These are phyloP conservation scores for Acinonyx jubatus DNA, from an alignment of 2,113 vertebrate species.

Conservation along the genomic window DNA sequence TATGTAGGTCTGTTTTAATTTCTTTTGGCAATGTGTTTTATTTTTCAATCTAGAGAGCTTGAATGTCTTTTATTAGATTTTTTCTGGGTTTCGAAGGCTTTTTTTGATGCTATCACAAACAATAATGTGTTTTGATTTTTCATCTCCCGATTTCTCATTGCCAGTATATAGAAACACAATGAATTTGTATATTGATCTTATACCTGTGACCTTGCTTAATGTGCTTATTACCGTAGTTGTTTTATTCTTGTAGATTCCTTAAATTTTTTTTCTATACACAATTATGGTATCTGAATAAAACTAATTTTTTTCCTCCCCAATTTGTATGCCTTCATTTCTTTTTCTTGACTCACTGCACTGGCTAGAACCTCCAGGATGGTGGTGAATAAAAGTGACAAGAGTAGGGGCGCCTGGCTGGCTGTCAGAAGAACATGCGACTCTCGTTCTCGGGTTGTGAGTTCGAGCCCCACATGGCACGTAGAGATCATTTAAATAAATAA, in stretches of 20 bases:
- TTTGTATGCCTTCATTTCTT: not conserved
- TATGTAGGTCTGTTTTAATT: not conserved
- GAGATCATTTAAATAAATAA: no score
- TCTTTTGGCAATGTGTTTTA: not conserved
- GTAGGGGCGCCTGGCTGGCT: not conserved
- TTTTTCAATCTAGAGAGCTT: not conserved
- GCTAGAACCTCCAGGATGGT: not conserved
- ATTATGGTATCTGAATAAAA: slow-evolving; percentile 30
- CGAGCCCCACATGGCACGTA: not conserved
- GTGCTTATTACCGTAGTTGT: not conserved
- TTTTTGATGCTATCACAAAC: slow-evolving; percentile 4
- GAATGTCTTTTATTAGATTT: not conserved
- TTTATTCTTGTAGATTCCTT: not conserved
- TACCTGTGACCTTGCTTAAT: not conserved
- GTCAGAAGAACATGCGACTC: not conserved
- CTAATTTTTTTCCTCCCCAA: not conserved
- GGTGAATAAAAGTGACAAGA: not conserved
- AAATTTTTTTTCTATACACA: not conserved
- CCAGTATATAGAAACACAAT: not conserved
- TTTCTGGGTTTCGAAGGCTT: not conserved
- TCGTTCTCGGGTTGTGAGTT: not conserved
- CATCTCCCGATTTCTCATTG: not conserved
- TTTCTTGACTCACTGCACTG: not conserved
- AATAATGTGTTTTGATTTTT: not conserved
- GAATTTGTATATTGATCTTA: not conserved